Evolutionary conservation across 1,140 invertebrate genomes (phyloP).

Genomic region (Diorhabda elongata): DNA sequence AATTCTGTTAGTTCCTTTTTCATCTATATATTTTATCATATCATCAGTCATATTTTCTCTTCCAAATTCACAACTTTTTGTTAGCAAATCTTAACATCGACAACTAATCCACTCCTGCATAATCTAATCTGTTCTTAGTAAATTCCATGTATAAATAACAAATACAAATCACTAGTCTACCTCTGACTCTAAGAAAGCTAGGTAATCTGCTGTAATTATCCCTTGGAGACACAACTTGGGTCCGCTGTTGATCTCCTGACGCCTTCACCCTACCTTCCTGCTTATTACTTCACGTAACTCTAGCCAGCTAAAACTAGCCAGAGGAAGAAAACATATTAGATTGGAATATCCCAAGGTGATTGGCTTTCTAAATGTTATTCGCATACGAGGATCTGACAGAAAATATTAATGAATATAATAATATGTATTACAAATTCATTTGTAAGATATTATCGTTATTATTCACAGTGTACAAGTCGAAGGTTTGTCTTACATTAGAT

Average conservation of each 20-base stretch:
- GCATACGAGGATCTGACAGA: too few relatives aligned
- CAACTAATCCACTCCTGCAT: too few relatives aligned
- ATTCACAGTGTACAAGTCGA: too few relatives aligned
- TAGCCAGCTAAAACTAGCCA: neutral
- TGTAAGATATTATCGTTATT: too few relatives aligned
- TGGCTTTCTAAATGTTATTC: neutral
- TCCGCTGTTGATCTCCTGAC: constrained; percentile 1
- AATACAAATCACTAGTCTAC: neutral
- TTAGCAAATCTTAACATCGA: too few relatives aligned
- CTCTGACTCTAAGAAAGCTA: neutral
- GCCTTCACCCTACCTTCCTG: neutral
- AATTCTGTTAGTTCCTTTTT: too few relatives aligned
- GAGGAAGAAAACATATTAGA: constrained; percentile 1
- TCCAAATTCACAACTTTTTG: too few relatives aligned
- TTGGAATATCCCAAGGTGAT: neutral
- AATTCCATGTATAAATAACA: constrained; percentile 3
- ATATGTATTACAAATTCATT: too few relatives aligned
- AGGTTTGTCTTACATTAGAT: too few relatives aligned
- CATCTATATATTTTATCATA: too few relatives aligned
- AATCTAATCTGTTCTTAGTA: neutral
- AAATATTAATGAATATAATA: too few relatives aligned
- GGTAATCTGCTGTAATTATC: constrained; percentile 2
- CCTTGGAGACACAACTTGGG: neutral
- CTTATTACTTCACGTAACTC: neutral
- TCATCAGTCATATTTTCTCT: too few relatives aligned